A percentile compares a stretch with the other conserved stretches of the same genome.
phyloP scores from a whole-genome alignment of 2,888 invertebrate species.

The Mystacides longicornis region DNA sequence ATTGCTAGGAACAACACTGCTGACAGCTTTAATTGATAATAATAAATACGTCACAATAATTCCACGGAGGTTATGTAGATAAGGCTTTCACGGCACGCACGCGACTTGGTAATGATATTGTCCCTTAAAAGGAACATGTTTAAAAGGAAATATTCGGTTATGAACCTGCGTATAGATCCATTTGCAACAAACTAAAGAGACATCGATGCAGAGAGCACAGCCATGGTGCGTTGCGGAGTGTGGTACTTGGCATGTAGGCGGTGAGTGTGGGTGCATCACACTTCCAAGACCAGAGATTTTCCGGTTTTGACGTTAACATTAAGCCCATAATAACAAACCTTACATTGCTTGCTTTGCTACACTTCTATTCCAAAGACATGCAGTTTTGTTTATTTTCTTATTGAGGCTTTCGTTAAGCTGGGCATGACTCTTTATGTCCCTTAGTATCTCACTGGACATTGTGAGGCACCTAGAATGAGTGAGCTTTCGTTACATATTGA shows the following conservation, averaged over 20 bases:
- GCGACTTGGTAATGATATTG: no score
- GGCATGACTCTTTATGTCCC: no score
- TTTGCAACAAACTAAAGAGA: neutral
- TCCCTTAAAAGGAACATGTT: no score
- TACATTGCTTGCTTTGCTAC: neutral
- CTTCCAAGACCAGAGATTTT: slow-evolving; percentile 14
- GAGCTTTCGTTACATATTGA: no score
- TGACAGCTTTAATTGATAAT: no score
- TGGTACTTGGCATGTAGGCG: slow-evolving; percentile 5
- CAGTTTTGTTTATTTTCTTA: neutral
- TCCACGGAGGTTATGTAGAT: no score
- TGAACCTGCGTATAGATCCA: neutral
- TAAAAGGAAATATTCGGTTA: no score
- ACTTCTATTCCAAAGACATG: neutral
- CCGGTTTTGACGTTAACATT: slow-evolving; percentile 8
- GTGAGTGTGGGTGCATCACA: slow-evolving; percentile 11
- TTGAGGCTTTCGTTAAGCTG: neutral
- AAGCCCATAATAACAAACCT: no score
- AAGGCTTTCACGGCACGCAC: no score
- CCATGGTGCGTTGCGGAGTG: slow-evolving; percentile 2
- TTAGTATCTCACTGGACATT: no score
- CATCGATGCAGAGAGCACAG: neutral
- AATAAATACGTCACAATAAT: no score
- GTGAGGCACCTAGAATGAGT: no score
- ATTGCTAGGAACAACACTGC: neutral